Evolutionary conservation across 2,797 vertebrate species (phyloP).

Genomic region (Sylvia borin): DNA sequence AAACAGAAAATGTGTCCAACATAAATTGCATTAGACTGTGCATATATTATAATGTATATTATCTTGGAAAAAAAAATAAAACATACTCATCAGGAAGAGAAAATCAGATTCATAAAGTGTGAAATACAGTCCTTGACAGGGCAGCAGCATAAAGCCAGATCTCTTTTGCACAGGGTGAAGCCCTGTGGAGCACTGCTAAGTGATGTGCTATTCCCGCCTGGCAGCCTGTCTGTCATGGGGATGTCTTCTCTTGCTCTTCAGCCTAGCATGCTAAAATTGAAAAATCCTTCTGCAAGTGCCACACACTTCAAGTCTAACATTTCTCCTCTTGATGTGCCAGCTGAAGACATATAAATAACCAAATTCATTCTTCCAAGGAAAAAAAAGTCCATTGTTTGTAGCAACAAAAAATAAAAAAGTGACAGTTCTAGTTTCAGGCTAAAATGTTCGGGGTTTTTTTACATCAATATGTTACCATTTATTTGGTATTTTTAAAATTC

Average conservation of each 20-base stretch:
- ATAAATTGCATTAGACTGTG: background rate
- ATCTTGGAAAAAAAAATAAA: background rate
- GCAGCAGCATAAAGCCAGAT: background rate
- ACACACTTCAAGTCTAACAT: background rate
- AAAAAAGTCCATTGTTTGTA: background rate
- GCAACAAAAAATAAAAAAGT: background rate
- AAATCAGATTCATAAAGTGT: background rate
- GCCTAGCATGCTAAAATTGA: background rate
- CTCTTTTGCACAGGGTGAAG: background rate
- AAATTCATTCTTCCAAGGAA: background rate
- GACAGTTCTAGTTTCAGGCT: background rate
- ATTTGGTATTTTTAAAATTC: background rate
- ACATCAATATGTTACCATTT: background rate
- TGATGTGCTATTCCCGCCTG: background rate
- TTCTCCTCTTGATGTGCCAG: background rate
- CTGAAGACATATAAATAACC: background rate
- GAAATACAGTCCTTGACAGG: background rate
- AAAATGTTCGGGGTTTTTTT: background rate
- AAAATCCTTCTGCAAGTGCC: constrained; percentile 1
- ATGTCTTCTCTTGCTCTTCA: constrained; percentile 17
- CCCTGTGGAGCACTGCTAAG: constrained; percentile 39
- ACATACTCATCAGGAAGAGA: background rate
- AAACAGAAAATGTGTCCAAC: background rate
- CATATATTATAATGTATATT: background rate
- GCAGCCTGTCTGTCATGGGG: background rate